phyloP scores from a whole-genome alignment of 1,140 invertebrate genomes.

The Lordiphosa collinella region DNA sequence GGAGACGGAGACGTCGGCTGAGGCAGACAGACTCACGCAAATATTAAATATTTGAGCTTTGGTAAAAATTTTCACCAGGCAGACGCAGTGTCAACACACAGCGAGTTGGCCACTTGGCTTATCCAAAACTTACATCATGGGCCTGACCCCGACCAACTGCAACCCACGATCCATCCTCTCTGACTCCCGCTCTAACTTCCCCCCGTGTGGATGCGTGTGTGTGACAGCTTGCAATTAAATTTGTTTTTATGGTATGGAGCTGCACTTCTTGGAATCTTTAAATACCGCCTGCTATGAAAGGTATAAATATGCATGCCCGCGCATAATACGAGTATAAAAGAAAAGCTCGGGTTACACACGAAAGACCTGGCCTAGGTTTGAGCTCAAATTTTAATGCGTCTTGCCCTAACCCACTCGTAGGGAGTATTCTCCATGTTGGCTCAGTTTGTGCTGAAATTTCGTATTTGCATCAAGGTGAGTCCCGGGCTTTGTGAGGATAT shows the following conservation, averaged over 20 bases:
- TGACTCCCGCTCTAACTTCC: slow-evolving; percentile 21
- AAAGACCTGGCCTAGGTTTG: slow-evolving; percentile 53
- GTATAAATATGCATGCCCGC: slow-evolving; percentile 73
- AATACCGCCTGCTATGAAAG: slow-evolving; percentile 24
- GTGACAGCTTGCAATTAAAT: slow-evolving; percentile 76
- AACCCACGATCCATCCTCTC: slow-evolving; percentile 13
- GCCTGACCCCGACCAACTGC: slow-evolving; percentile 26
- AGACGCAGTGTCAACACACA: slow-evolving; percentile 53
- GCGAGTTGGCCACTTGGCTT: slow-evolving; percentile 45
- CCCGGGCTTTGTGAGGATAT: too few relatives aligned
- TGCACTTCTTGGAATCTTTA: slow-evolving; percentile 68
- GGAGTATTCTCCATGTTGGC: slow-evolving; percentile 9
- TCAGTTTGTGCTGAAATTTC: background rate
- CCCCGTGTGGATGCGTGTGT: slow-evolving; percentile 20
- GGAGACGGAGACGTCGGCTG: slow-evolving; percentile 6
- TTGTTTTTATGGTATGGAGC: slow-evolving; percentile 64
- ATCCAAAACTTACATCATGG: slow-evolving; percentile 67
- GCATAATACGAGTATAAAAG: slow-evolving; percentile 69
- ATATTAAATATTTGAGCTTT: slow-evolving; percentile 67
- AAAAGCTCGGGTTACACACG: slow-evolving; percentile 70
- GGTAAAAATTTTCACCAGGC: slow-evolving; percentile 60
- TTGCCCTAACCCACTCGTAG: background rate
- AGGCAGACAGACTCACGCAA: slow-evolving; percentile 40
- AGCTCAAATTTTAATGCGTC: slow-evolving; percentile 55
- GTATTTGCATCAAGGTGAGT: too few relatives aligned